A percentile compares a stretch with the other conserved stretches of the same genome.
phyloP scores from a whole-genome alignment of 2,797 vertebrate species.

The Galagoides demidoff region DNA sequence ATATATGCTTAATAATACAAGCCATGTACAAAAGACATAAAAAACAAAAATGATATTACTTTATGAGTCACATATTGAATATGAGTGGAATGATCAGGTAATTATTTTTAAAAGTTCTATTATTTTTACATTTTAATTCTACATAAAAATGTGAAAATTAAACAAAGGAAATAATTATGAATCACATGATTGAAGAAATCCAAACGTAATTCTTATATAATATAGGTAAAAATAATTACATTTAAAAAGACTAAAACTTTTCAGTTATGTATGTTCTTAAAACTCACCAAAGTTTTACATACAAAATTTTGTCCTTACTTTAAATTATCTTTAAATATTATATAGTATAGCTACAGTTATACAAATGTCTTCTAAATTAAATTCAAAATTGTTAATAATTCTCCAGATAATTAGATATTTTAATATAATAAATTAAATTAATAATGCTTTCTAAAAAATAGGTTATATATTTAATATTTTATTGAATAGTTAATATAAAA shows the following conservation, averaged over 20 bases:
- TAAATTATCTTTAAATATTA: slow-evolving; percentile 28
- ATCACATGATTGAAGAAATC: neutral
- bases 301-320: slow-evolving; percentile 23
- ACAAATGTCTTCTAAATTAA: slow-evolving; percentile 19
- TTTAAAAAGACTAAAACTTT: slow-evolving; percentile 51
- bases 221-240: neutral
- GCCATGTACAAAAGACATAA: slow-evolving; percentile 58
- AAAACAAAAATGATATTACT: slow-evolving; percentile 44
- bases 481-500: slow-evolving; percentile 15
- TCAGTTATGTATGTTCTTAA: slow-evolving; percentile 15
- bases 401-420: neutral
- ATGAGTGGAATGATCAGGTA: neutral
- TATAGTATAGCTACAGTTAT: neutral
- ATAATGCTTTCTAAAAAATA: slow-evolving; percentile 1
- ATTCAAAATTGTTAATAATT: slow-evolving; percentile 33
- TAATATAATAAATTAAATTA: slow-evolving; percentile 1
- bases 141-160: slow-evolving; percentile 3
- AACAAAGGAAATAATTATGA: slow-evolving; percentile 10
- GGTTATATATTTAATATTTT: neutral
- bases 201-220: neutral
- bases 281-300: neutral
- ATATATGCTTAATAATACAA: slow-evolving; percentile 63
- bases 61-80: slow-evolving; percentile 41
- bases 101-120: neutral
- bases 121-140: slow-evolving; percentile 17